These are phyloP conservation scores for Erethizon dorsatum DNA, from an alignment of 2,797 vertebrate species.

Conservation along the genomic window DNA sequence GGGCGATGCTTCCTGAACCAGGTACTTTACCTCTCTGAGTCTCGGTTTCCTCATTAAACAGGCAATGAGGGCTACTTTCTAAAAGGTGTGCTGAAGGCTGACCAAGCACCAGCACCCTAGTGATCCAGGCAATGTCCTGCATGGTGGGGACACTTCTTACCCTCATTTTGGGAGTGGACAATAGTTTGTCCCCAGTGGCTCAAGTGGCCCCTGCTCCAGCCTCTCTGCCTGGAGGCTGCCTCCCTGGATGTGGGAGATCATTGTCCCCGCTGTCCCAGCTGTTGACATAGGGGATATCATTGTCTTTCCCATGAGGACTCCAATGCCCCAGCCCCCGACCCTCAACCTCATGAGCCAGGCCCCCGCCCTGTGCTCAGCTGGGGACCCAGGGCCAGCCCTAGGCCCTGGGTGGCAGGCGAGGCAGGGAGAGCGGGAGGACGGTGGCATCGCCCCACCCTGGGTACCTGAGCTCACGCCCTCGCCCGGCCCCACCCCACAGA, in stretches of 20 bases:
- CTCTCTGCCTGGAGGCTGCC: neutral
- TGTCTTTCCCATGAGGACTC: neutral
- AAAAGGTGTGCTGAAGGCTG: rapidly evolving
- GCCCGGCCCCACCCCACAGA: constrained; percentile 89
- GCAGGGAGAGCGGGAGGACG: neutral
- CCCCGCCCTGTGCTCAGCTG: rapidly evolving
- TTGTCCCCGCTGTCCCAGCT: rapidly evolving
- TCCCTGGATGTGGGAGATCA: rapidly evolving
- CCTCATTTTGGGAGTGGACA: neutral
- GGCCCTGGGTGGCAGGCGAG: neutral
- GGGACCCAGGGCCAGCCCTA: neutral
- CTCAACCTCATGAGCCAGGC: neutral
- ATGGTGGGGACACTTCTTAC: neutral
- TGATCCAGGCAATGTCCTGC: rapidly evolving
- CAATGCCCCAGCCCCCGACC: neutral
- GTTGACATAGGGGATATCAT: neutral
- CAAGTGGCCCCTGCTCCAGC: neutral
- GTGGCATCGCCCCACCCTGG: rapidly evolving
- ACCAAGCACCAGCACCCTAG: neutral
- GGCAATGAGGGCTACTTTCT: neutral
- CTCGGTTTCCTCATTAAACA: neutral
- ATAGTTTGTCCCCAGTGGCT: neutral
- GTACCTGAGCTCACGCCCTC: neutral
- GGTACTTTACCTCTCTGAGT: neutral
- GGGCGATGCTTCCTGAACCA: neutral